Evolutionary conservation across 2,888 invertebrate genomes (phyloP).

Genomic region (Tupiocoris notatus): DNA sequence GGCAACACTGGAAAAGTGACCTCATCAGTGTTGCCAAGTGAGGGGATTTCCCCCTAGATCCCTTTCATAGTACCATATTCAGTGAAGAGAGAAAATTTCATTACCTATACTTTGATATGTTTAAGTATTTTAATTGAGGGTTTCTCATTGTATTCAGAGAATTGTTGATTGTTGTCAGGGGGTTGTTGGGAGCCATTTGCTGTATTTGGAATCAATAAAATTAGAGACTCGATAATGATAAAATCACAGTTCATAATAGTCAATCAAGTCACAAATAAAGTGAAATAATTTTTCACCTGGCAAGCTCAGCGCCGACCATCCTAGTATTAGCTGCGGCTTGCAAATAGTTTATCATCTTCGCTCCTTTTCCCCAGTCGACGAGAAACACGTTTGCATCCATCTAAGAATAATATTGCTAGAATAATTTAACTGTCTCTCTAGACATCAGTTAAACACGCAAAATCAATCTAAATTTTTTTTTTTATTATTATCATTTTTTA

Average conservation of each 20-base stretch:
- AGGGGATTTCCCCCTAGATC: no score
- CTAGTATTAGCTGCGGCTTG: slow-evolving; percentile 52
- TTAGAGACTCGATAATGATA: background rate
- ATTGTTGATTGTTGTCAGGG: no score
- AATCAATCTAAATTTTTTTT: background rate
- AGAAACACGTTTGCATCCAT: slow-evolving; percentile 63
- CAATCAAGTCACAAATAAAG: background rate
- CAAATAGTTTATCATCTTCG: slow-evolving; percentile 62
- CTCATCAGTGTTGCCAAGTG: no score
- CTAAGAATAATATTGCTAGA: slow-evolving; percentile 55
- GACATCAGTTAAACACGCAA: background rate
- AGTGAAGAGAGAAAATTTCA: no score
- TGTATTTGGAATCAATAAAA: no score
- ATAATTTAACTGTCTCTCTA: background rate
- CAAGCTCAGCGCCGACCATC: slow-evolving; percentile 52
- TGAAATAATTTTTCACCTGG: slow-evolving; percentile 49
- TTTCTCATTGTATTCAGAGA: no score
- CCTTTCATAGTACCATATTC: no score
- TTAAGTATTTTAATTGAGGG: no score
- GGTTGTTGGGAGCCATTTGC: no score
- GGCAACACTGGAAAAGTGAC: no score
- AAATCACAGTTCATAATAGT: background rate
- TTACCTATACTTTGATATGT: no score
- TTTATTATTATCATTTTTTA: no score
- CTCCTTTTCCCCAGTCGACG: slow-evolving; percentile 66